These are phyloP conservation scores for Hymenopus coronatus DNA, from an alignment of 2,888 invertebrate genomes.

Conservation along the genomic window DNA sequence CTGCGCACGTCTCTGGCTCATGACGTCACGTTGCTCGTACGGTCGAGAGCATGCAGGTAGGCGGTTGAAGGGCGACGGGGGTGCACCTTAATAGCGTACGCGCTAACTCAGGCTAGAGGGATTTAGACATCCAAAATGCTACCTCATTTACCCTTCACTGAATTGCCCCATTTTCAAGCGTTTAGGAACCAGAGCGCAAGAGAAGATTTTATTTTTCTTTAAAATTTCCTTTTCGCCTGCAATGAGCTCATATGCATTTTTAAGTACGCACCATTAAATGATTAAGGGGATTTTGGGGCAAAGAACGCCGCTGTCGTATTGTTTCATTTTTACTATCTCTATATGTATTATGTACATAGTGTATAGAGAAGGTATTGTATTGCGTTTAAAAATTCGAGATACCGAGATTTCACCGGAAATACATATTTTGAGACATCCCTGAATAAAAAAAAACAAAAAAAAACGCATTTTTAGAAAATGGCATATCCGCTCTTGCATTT, in stretches of 20 bases:
- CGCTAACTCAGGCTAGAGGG: background rate
- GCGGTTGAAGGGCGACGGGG: background rate
- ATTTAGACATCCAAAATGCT: constrained; percentile 11
- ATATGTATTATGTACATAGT: too few species aligned
- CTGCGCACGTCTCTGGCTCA: constrained; percentile 7
- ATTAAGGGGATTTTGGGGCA: background rate
- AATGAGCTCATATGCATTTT: background rate
- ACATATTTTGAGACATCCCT: too few species aligned
- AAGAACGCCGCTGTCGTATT: background rate
- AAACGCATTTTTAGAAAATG: too few species aligned
- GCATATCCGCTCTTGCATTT: too few species aligned
- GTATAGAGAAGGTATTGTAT: too few species aligned
- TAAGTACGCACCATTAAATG: background rate
- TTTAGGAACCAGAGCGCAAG: background rate
- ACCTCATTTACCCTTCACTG: background rate
- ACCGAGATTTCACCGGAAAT: too few species aligned
- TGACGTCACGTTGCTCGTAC: constrained; percentile 6
- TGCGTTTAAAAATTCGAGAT: too few species aligned
- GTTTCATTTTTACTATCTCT: background rate
- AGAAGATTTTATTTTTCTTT: background rate
- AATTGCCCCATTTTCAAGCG: background rate
- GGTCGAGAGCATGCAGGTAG: background rate
- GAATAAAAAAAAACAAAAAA: too few species aligned
- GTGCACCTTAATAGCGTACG: background rate
- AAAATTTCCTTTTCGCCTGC: background rate